A percentile compares a stretch with the other conserved stretches of the same genome.
These are phyloP conservation scores for Neotragus moschatus DNA, from an alignment of 2,113 vertebrate species.

Conservation along the genomic window DNA sequence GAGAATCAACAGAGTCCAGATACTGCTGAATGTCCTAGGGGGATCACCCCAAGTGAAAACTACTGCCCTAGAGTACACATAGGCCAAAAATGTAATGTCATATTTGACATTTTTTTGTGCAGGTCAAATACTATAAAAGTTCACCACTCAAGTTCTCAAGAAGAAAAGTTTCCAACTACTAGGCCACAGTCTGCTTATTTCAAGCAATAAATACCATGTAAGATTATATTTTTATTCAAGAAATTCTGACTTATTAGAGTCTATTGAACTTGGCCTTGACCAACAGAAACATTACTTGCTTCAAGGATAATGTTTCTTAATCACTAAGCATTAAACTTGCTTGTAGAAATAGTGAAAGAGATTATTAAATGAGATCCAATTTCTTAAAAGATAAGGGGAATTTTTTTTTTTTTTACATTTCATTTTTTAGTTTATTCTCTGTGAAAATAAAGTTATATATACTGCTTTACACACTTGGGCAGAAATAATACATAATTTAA, in stretches of 20 bases:
- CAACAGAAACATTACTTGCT: slow-evolving; percentile 8
- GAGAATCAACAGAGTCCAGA: background rate
- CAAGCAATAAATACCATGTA: background rate
- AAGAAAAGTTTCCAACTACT: background rate
- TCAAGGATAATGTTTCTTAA: slow-evolving; percentile 8
- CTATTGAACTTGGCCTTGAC: background rate
- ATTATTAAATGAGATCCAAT: slow-evolving; percentile 11
- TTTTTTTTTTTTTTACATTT: background rate
- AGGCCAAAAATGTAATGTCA: background rate
- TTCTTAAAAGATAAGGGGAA: background rate
- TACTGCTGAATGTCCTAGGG: background rate
- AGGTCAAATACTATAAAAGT: background rate
- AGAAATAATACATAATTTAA: background rate
- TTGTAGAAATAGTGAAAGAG: background rate
- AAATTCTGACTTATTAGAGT: background rate
- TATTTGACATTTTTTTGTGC: background rate
- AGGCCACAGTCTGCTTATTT: background rate
- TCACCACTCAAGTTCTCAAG: background rate
- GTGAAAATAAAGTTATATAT: background rate
- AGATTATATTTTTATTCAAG: background rate
- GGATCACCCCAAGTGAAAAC: background rate
- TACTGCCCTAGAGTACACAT: background rate
- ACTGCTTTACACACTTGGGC: background rate
- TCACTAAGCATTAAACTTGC: background rate
- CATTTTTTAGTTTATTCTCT: background rate